A percentile compares a stretch with the other conserved stretches of the same genome.
phyloP scores from a whole-genome alignment of 2,113 vertebrate species.

The Neolamprologus sp. region DNA sequence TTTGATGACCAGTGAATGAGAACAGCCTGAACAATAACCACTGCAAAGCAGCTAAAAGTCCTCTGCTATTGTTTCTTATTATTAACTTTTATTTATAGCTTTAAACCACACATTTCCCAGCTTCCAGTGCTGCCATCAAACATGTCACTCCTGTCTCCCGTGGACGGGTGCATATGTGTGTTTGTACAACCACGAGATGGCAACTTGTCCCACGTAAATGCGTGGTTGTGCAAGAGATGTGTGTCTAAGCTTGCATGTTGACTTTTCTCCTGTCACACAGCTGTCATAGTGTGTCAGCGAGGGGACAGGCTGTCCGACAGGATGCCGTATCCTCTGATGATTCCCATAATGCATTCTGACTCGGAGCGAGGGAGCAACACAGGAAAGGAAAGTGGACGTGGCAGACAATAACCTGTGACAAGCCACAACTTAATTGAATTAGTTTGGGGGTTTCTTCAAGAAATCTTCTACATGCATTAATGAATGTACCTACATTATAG shows the following conservation, averaged over 20 bases:
- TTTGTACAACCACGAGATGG: background rate
- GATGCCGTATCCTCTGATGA: background rate
- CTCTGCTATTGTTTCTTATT: background rate
- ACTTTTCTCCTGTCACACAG: background rate
- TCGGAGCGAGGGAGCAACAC: background rate
- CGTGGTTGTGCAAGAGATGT: background rate
- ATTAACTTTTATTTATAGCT: background rate
- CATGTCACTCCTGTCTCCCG: background rate
- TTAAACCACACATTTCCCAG: background rate
- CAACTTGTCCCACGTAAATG: background rate
- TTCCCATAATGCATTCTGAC: conserved; percentile 12
- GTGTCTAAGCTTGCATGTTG: background rate
- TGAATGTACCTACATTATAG: fast-evolving
- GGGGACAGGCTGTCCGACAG: background rate
- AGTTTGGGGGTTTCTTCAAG: background rate
- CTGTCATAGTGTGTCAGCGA: background rate
- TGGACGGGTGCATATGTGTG: background rate
- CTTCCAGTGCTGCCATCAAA: background rate
- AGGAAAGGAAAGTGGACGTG: background rate
- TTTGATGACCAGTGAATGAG: background rate
- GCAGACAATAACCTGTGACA: background rate
- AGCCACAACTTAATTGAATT: background rate
- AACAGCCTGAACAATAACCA: background rate
- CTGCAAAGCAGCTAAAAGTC: background rate
- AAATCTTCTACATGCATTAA: background rate